Conservation (phyloP, 2,888 invertebrate species). For the Philaethria dido region DNA sequence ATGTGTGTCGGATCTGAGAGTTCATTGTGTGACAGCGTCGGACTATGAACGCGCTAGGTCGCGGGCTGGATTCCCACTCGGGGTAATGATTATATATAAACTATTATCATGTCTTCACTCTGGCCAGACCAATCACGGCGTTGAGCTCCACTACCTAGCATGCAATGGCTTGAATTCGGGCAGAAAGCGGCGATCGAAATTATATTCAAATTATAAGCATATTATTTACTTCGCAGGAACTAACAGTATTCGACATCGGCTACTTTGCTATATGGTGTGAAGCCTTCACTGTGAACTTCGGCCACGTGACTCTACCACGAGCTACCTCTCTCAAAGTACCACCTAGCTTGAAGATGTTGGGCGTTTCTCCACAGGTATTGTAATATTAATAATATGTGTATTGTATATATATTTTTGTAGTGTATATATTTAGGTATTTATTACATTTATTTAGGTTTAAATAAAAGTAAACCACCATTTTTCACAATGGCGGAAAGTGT, state of each 20-base stretch:
- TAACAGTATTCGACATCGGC: constrained; percentile 96
- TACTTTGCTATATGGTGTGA: constrained; percentile 97
- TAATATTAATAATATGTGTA: constrained; percentile 19
- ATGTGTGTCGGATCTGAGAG: too few species aligned
- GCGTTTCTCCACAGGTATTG: constrained; percentile 95
- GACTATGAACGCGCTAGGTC: too few species aligned
- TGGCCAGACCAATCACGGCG: too few species aligned
- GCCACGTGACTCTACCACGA: constrained; percentile 91
- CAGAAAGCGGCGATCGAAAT: too few species aligned
- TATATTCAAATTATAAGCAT: neutral
- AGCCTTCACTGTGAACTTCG: constrained; percentile 96
- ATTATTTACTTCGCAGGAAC: constrained; percentile 74
- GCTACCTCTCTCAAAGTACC: constrained; percentile 89
- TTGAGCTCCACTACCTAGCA: too few species aligned
- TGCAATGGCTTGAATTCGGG: too few species aligned
- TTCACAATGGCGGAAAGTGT: too few species aligned
- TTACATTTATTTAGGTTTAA: neutral
- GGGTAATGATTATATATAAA: too few species aligned
- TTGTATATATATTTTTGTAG: neutral
- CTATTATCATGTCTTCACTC: too few species aligned
- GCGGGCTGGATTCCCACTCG: too few species aligned
- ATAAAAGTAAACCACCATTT: too few species aligned
- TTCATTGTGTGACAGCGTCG: too few species aligned
- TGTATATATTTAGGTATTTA: neutral
- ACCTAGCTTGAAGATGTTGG: constrained; percentile 96